A percentile compares a stretch with the other conserved stretches of the same genome.
Evolutionary conservation across 37 sponge, comb jelly and placozoan species (phyloP).

Genomic region (Ianthella basta): DNA sequence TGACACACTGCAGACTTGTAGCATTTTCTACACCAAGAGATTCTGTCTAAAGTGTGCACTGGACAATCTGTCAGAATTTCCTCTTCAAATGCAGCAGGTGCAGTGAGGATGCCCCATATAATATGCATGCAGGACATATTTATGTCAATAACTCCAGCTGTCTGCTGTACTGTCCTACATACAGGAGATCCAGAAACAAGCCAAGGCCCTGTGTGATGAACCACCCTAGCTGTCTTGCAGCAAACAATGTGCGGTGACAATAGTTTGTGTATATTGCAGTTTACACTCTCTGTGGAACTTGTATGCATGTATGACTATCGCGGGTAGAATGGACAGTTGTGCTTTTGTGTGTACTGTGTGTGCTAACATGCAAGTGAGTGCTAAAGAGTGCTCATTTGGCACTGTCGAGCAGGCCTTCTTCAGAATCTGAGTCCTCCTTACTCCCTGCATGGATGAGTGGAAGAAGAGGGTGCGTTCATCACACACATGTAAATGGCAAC

Average conservation of each 20-base stretch:
- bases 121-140: no score
- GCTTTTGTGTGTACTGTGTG: constrained; percentile 12
- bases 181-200: no score
- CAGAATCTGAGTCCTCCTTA: no score
- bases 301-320: background rate
- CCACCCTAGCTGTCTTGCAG: no score
- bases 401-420: background rate
- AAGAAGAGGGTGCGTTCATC: no score
- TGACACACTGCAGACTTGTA: constrained; percentile 46
- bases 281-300: background rate
- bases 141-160: no score
- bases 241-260: no score
- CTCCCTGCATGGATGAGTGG: no score
- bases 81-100: constrained; percentile 72
- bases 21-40: constrained; percentile 80
- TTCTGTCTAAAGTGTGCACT: constrained; percentile 74
- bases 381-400: background rate
- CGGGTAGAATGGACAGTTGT: background rate
- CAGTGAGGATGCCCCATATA: no score
- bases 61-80: constrained; percentile 61
- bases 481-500: no score
- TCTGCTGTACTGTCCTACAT: no score
- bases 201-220: no score
- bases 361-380: background rate
- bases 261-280: background rate